Evolutionary conservation across 1,140 invertebrate genomes (phyloP).

Genomic region (Apis florea): DNA sequence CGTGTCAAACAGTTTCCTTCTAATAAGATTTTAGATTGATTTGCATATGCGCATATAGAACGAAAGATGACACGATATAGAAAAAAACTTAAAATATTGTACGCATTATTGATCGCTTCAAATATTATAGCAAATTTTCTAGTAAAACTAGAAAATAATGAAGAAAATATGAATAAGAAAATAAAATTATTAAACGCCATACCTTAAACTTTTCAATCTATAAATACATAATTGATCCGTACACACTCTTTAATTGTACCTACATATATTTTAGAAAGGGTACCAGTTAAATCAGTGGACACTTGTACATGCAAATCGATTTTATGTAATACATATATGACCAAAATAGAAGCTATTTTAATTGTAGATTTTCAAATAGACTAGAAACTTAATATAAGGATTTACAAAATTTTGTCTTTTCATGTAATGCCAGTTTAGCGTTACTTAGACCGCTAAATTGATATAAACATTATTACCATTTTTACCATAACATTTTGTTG

Average conservation of each 20-base stretch:
- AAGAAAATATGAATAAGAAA: constrained; percentile 46
- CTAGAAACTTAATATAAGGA: constrained; percentile 70
- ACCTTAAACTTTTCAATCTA: constrained; percentile 27
- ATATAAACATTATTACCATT: constrained; percentile 55
- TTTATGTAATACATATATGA: constrained; percentile 57
- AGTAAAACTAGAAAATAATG: constrained; percentile 43
- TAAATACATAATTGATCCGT: constrained; percentile 59
- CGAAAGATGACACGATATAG: constrained; percentile 63
- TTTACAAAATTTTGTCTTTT: constrained; percentile 63
- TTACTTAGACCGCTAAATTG: constrained; percentile 61
- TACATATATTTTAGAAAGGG: constrained; percentile 33
- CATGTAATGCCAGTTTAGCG: constrained; percentile 47
- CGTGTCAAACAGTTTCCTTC: constrained; percentile 66
- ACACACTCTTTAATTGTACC: constrained; percentile 49
- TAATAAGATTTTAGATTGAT: constrained; percentile 50
- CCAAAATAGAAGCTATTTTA: constrained; percentile 68
- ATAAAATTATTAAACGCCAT: constrained; percentile 20
- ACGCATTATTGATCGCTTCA: neutral
- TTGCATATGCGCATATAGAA: constrained; percentile 45
- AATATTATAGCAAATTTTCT: constrained; percentile 20
- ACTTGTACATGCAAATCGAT: constrained; percentile 49
- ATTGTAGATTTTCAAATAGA: constrained; percentile 65
- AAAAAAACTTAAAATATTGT: constrained; percentile 26
- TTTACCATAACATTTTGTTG: constrained; percentile 42
- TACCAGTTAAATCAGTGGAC: constrained; percentile 49